These are phyloP conservation scores for Drosophila nigricruria DNA, from an alignment of 2,888 invertebrate genomes.

Conservation along the genomic window DNA sequence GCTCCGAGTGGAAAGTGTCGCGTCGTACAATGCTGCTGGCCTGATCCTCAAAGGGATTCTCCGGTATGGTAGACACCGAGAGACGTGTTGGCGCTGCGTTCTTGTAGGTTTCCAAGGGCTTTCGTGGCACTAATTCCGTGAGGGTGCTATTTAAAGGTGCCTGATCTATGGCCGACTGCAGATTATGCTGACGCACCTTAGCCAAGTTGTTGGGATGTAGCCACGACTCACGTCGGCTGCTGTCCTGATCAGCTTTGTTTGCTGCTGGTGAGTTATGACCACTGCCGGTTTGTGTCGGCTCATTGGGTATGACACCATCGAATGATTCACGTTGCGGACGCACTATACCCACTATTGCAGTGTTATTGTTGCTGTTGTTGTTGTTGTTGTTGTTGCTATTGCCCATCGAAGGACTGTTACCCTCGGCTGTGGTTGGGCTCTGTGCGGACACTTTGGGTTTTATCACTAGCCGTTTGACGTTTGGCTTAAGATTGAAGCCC, in stretches of 20 bases:
- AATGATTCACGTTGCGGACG: slow-evolving; percentile 61
- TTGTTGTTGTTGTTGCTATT: slow-evolving; percentile 12
- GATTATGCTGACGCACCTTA: slow-evolving; percentile 81
- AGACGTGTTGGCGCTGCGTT: slow-evolving; percentile 47
- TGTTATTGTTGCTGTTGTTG: slow-evolving; percentile 8
- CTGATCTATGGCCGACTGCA: slow-evolving; percentile 65
- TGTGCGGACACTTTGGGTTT: slow-evolving; percentile 86
- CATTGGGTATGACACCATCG: slow-evolving; percentile 57
- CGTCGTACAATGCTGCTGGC: slow-evolving; percentile 58
- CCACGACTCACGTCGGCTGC: slow-evolving; percentile 84
- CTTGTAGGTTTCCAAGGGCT: slow-evolving; percentile 79
- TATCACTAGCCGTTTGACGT: slow-evolving; percentile 91
- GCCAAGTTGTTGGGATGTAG: slow-evolving; percentile 84
- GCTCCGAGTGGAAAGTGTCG: slow-evolving; percentile 70
- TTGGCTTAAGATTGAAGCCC: slow-evolving; percentile 87
- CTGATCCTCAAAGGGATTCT: slow-evolving; percentile 82
- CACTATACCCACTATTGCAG: slow-evolving; percentile 2
- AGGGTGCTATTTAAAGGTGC: slow-evolving; percentile 81
- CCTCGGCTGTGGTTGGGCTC: slow-evolving; percentile 8
- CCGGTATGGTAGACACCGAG: slow-evolving; percentile 78
- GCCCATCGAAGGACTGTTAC: background rate
- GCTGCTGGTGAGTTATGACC: slow-evolving; percentile 8
- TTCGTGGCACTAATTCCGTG: slow-evolving; percentile 83
- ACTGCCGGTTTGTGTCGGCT: slow-evolving; percentile 15
- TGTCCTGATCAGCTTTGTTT: slow-evolving; percentile 32